phyloP scores from a whole-genome alignment of 2,797 vertebrate genomes.

The Etheostoma nigrum region DNA sequence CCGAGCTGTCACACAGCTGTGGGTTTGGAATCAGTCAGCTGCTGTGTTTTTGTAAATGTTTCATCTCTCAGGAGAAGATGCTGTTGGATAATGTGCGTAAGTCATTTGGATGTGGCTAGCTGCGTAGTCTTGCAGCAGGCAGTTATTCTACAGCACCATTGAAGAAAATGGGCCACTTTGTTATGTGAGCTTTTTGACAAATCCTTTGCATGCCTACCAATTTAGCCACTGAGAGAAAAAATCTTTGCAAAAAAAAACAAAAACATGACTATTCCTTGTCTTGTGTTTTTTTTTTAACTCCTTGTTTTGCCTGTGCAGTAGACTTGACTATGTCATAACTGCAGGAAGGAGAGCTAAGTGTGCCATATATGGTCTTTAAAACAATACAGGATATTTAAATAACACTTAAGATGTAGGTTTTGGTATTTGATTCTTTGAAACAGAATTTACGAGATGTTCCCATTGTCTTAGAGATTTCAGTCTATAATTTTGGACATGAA shows the following conservation, averaged over 20 bases:
- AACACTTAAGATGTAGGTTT: background rate
- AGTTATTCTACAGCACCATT: background rate
- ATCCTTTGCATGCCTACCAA: background rate
- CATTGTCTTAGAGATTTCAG: background rate
- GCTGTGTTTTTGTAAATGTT: constrained; percentile 27
- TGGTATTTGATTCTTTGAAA: background rate
- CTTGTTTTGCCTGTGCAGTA: background rate
- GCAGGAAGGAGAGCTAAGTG: background rate
- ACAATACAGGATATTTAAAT: background rate
- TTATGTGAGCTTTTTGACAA: background rate
- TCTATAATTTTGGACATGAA: background rate
- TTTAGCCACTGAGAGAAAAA: background rate
- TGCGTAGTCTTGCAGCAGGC: background rate
- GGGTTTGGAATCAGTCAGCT: constrained; percentile 44
- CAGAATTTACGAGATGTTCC: background rate
- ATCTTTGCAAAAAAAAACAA: too few species aligned
- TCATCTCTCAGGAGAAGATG: constrained; percentile 37
- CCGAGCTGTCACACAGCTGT: constrained; percentile 28
- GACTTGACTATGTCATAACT: background rate
- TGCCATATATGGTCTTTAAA: too few species aligned
- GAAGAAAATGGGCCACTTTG: background rate
- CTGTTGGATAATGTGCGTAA: constrained; percentile 16
- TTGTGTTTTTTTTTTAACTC: too few species aligned
- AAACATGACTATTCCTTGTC: too few species aligned
- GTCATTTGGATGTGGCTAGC: background rate